A percentile compares a stretch with the other conserved stretches of the same genome.
phyloP scores from a whole-genome alignment of 2,797 vertebrate species.

The Sarcophilus harrisii region DNA sequence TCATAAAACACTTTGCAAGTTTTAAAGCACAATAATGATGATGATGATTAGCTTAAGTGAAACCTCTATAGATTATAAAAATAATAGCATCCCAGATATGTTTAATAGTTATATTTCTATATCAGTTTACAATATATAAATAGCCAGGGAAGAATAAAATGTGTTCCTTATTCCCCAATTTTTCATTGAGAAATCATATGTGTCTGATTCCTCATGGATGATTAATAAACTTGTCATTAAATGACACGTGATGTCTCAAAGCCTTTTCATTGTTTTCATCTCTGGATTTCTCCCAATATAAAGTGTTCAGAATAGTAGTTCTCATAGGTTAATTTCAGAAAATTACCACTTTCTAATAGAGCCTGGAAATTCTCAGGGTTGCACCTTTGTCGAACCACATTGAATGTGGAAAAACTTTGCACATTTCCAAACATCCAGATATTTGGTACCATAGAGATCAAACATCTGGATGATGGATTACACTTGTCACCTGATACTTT shows the following conservation, averaged over 20 bases:
- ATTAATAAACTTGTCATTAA: not conserved
- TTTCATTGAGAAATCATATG: not conserved
- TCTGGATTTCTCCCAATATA: not conserved
- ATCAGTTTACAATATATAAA: not conserved
- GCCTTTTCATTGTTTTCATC: not conserved
- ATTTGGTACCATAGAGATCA: not conserved
- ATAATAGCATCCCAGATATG: not conserved
- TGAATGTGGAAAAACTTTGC: not conserved
- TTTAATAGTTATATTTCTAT: not conserved
- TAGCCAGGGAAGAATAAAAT: not conserved
- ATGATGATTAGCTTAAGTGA: not conserved
- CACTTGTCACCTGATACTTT: not conserved
- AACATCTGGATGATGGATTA: not conserved
- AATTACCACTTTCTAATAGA: constrained; percentile 42
- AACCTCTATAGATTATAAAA: not conserved
- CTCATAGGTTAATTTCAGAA: constrained; percentile 14
- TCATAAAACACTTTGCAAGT: not conserved
- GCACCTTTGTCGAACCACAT: not conserved
- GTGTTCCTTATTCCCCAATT: not conserved
- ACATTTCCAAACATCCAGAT: not conserved
- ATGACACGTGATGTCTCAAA: not conserved
- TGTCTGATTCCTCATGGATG: not conserved
- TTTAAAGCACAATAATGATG: not conserved
- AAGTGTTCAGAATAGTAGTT: not conserved
- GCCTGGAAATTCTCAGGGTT: not conserved